These are phyloP conservation scores for Spilosoma lubricipeda DNA, from an alignment of 2,888 invertebrate species.

Conservation along the genomic window DNA sequence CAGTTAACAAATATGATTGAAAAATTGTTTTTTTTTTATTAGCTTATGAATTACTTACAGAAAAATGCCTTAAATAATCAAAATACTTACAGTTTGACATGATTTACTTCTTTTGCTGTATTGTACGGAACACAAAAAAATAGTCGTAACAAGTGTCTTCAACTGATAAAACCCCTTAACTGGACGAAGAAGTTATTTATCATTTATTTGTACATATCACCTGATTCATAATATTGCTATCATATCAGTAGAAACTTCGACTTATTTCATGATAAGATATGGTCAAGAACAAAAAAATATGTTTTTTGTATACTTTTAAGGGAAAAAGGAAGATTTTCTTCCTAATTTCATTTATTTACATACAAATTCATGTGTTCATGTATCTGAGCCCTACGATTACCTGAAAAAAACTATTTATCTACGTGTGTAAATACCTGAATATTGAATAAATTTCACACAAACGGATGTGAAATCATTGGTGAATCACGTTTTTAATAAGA, in stretches of 20 bases:
- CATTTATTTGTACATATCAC: conserved; percentile 54
- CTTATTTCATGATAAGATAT: conserved; percentile 59
- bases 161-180: conserved; percentile 29
- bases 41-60: background rate
- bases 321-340: background rate
- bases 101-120: conserved; percentile 4
- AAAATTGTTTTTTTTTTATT: background rate
- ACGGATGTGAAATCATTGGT: background rate
- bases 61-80: background rate
- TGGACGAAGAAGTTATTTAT: conserved; percentile 47
- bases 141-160: conserved; percentile 34
- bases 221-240: conserved; percentile 51
- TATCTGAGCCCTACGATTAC: background rate
- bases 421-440: background rate
- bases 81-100: conserved; percentile 61
- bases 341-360: background rate
- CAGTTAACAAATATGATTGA: background rate
- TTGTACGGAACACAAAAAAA: conserved; percentile 25
- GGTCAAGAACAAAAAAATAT: background rate
- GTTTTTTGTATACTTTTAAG: no score
- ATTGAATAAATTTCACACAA: background rate
- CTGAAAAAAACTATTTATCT: background rate
- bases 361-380: background rate
- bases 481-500: background rate
- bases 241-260: conserved; percentile 55